A percentile compares a stretch with the other conserved stretches of the same genome.
Evolutionary conservation across 2,888 invertebrate species (phyloP).

Genomic region (Proisotoma minuta): DNA sequence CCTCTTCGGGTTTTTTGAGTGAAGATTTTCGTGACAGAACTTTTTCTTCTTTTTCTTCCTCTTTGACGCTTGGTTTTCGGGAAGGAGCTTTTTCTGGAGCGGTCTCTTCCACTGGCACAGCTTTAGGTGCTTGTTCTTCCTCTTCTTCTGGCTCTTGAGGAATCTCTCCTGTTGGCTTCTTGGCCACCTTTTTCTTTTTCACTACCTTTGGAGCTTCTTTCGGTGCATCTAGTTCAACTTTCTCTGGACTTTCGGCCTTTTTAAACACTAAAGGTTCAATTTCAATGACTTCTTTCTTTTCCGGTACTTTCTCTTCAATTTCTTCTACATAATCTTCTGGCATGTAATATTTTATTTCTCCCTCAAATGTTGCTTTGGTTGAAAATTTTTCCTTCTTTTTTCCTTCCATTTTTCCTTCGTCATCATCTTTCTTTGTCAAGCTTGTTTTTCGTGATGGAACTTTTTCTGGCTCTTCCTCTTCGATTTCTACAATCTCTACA

Average conservation of each 20-base stretch:
- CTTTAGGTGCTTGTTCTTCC: not conserved
- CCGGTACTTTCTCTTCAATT: conserved; percentile 2
- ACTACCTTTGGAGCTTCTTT: not conserved
- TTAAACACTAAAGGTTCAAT: not conserved
- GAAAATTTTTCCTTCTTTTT: conserved; percentile 2
- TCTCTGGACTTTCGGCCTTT: not conserved
- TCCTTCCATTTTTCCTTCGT: not conserved
- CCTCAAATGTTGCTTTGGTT: not conserved
- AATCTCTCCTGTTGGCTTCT: not conserved
- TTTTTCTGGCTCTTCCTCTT: not conserved
- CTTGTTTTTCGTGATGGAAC: not conserved
- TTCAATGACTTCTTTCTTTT: not conserved
- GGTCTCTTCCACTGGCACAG: not conserved
- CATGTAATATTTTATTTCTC: conserved; percentile 3
- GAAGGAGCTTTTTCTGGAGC: not conserved
- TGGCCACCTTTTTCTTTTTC: not conserved
- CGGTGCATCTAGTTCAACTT: conserved; percentile 3
- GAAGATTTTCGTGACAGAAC: not conserved
- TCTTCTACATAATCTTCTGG: conserved; percentile 2
- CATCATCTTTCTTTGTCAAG: not conserved
- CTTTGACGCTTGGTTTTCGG: not conserved
- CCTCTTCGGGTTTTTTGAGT: not conserved
- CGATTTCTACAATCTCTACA: not conserved
- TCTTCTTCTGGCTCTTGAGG: not conserved
- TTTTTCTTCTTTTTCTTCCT: not conserved